Percentiles rank a stretch among this genome's conserved stretches.
Evolutionary conservation across 2,797 vertebrate genomes (phyloP).

Genomic region (Netta rufina): DNA sequence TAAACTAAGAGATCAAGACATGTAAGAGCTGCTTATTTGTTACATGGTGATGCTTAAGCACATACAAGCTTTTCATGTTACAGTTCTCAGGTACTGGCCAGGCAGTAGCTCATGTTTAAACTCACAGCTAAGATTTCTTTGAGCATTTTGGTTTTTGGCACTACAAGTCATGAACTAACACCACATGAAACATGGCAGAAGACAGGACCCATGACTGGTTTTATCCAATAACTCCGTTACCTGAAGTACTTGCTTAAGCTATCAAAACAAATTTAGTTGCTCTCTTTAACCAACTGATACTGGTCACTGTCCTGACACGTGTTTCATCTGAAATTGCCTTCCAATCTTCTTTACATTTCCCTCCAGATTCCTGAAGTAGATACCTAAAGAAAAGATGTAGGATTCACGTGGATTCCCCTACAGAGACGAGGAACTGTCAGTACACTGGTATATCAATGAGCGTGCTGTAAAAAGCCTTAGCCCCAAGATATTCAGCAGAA

Average conservation of each 20-base stretch:
- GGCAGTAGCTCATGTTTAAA: neutral
- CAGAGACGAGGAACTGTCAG: neutral
- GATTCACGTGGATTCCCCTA: neutral
- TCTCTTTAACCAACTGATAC: neutral
- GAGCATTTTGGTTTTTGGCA: neutral
- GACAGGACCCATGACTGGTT: accelerated
- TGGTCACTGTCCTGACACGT: neutral
- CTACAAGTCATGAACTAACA: neutral
- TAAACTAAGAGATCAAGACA: neutral
- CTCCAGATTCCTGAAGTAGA: neutral
- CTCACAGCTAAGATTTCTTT: neutral
- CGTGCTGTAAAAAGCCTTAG: neutral
- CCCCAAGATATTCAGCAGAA: neutral
- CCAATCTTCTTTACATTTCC: neutral
- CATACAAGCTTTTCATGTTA: neutral
- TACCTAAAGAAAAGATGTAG: neutral
- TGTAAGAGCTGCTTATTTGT: neutral
- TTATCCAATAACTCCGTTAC: neutral
- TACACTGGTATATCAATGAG: neutral
- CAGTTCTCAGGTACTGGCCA: neutral
- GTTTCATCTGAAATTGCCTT: neutral
- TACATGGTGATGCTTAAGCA: neutral
- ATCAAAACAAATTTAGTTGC: neutral
- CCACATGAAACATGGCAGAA: neutral
- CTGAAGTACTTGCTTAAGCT: neutral